A percentile compares a stretch with the other conserved stretches of the same genome.
These are phyloP conservation scores for Dallia pectoralis DNA, from an alignment of 2,797 vertebrate species.

Conservation along the genomic window DNA sequence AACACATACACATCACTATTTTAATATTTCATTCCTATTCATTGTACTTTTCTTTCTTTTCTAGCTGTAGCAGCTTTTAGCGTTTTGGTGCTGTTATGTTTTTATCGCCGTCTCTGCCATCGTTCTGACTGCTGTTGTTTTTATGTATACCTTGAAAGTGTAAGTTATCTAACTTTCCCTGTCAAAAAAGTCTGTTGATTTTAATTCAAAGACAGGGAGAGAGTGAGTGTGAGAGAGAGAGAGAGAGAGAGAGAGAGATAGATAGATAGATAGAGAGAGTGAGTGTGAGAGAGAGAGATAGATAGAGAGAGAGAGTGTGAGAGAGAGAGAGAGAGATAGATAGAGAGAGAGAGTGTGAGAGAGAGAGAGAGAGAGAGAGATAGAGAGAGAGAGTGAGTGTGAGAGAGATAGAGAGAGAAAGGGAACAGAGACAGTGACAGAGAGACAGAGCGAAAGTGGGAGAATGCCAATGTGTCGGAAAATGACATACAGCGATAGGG, in stretches of 20 bases:
- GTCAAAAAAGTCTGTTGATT: not conserved
- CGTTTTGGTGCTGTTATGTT: too few species aligned
- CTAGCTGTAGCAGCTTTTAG: too few species aligned
- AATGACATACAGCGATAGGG: not conserved
- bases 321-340: constrained; percentile 8
- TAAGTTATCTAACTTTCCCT: too few species aligned
- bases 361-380: not conserved
- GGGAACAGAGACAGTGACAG: constrained; percentile 5
- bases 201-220: not conserved
- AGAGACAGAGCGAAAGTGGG: not conserved
- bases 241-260: not conserved
- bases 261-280: too few species aligned
- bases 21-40: too few species aligned
- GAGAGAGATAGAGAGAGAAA: not conserved
- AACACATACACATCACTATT: too few species aligned
- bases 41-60: too few species aligned
- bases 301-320: not conserved
- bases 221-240: constrained; percentile 5
- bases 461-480: not conserved
- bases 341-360: constrained; percentile 5
- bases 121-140: too few species aligned
- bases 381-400: not conserved
- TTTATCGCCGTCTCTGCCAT: too few species aligned
- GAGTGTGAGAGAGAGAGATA: not conserved
- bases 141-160: too few species aligned